phyloP scores from a whole-genome alignment of 2,113 vertebrate genomes.

The Erinaceus europaeus region DNA sequence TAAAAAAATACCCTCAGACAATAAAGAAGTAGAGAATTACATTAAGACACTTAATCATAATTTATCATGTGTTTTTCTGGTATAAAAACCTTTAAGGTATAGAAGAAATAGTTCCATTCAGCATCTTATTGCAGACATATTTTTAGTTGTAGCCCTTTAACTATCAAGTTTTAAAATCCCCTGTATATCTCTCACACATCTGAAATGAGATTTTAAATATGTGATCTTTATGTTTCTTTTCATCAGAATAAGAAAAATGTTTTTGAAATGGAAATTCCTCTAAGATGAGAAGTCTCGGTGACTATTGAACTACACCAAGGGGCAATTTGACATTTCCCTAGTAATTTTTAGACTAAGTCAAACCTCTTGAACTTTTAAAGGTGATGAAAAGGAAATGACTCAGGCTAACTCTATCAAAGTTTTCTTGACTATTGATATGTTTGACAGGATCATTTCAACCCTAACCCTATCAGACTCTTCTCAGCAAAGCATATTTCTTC shows the following conservation, averaged over 20 bases:
- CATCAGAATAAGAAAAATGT: conserved; percentile 22
- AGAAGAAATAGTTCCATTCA: conserved; percentile 4
- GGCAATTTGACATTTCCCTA: conserved; percentile 28
- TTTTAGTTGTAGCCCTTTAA: not conserved
- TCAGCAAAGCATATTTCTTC: conserved; percentile 12
- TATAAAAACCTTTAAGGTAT: not conserved
- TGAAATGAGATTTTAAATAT: conserved; percentile 47
- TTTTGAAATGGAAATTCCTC: conserved; percentile 49
- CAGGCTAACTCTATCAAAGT: conserved; percentile 20
- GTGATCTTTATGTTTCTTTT: conserved; percentile 28
- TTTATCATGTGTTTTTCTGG: conserved; percentile 33
- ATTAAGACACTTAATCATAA: conserved; percentile 8
- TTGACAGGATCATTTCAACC: conserved; percentile 17
- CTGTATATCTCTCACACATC: not conserved
- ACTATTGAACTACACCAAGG: conserved; percentile 32
- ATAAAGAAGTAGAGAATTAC: conserved; percentile 10
- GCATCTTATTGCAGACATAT: not conserved
- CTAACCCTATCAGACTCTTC: conserved; percentile 1
- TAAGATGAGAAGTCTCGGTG: conserved; percentile 24
- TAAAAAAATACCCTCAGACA: not conserved
- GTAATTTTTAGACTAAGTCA: conserved; percentile 22
- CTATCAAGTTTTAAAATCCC: conserved; percentile 22
- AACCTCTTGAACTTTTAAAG: conserved; percentile 50
- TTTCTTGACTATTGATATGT: not conserved
- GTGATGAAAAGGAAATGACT: conserved; percentile 35